A percentile compares a stretch with the other conserved stretches of the same genome.
These are phyloP conservation scores for Lagorchestes hirsutus DNA, from an alignment of 2,797 vertebrate species.

Conservation along the genomic window DNA sequence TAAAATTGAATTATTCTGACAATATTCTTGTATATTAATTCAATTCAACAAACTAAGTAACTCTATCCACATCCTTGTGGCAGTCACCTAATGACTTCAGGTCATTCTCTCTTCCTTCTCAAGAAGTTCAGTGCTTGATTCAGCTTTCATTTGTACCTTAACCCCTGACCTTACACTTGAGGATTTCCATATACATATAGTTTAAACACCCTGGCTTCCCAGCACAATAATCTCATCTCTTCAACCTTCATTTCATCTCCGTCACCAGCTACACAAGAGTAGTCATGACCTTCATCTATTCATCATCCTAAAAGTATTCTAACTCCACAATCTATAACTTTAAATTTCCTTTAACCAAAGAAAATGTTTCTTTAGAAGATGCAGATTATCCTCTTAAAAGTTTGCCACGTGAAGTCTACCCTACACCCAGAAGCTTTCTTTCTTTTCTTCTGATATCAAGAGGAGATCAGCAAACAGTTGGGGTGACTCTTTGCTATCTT, in stretches of 20 bases:
- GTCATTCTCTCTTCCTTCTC: conserved; percentile 14
- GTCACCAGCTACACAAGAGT: background rate
- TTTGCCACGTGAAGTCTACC: background rate
- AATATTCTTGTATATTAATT: conserved; percentile 16
- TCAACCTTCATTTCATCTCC: background rate
- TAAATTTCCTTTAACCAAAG: background rate
- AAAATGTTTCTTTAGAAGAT: background rate
- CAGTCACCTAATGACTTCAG: conserved; percentile 15
- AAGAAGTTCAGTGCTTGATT: background rate
- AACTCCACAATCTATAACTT: background rate
- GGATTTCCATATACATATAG: background rate
- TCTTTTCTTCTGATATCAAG: background rate
- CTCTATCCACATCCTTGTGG: conserved; percentile 4
- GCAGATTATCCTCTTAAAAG: background rate
- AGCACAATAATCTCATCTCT: background rate
- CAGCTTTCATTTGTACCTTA: background rate
- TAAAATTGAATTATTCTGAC: conserved; percentile 26
- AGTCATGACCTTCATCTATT: background rate
- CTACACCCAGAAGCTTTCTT: background rate
- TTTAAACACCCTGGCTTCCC: background rate
- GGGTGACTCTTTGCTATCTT: background rate
- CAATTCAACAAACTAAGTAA: background rate
- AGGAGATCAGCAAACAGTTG: background rate
- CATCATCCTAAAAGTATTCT: background rate
- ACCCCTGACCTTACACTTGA: background rate